Evolutionary conservation across 2,888 invertebrate species (phyloP), one percentile per base, ranked within the genome.

Genomic region (Drosophila histrio): DNA sequence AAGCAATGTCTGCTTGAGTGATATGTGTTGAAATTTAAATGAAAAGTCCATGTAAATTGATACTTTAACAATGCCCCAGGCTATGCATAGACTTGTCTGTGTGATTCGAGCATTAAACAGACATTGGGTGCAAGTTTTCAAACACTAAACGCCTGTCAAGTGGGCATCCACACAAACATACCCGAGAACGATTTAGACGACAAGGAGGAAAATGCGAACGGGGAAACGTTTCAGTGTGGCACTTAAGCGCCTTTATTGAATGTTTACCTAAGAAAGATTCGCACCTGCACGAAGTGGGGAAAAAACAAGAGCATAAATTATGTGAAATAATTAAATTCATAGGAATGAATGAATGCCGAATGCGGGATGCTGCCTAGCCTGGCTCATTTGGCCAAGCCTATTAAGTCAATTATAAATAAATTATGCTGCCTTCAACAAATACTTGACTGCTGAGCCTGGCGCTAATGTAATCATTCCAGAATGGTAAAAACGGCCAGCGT

Each of bases 391-490:
- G 47, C 62, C 49, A 57, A 76, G 76, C 63, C 88, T 66, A 76
- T 83, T 86, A 79, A 65, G 84, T 70, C 70, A 79, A 86, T 83
- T 83, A 88, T 88, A 83, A 79, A 88, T 88, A 83, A 83, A 86
- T 88, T 88, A 86, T 83, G 58, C 73, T 61, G 47, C 74, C 63
- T 49, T 71, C 44, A 59, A 43, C 67, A 66, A 79, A 76, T 61
- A 63, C 53, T 64, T 59, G 60, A 59, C 54, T 67, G 68, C 63
- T 65, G 64, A 59, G 52, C 28, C 47, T 22, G 47, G 41, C 32
- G 24, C 22, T 36, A 70, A 59, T n/a, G 49, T 54, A 54, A 65
- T 52, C 43, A 36, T 22, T 22, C 22, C 30, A 8, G 28, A 30
- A 15, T 19, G 52, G 26, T 13, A 70, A 22, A 26, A 22, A 49